Base-by-base conservation (phyloP, 1,140 invertebrate species). In the Drosophila sturtevanti region DNA sequence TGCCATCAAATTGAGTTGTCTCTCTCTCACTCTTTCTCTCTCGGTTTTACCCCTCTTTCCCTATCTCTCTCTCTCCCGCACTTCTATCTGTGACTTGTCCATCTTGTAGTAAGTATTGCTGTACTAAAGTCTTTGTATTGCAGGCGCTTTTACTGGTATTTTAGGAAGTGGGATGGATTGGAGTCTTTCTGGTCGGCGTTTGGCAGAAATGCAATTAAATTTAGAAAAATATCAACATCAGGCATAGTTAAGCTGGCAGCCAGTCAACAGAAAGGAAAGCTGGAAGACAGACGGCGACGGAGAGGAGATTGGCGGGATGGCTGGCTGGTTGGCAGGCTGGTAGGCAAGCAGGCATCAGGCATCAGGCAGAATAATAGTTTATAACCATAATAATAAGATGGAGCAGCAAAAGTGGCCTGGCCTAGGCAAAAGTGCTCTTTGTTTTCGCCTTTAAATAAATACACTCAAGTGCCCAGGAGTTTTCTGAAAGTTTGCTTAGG, bases 1-100 rank as follows among this genome's bases (percentile, higher is more conserved):
- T 91, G 78, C 84, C 71, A 79, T 82, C 85, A 89, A 91, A 91
- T 89, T 89, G 84, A 89, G 84, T 89, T 89, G 84, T 89, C 79
- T 73, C 60, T 80, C 62, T 56, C 56, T 24, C 31, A 21, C 55
- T 16, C 58, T 14, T 4, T 41, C 38, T 4, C 1, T 16, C 14
- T 2, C 7, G n/a, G n/a, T n/a, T n/a, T n/a, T n/a, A 14, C 16
- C 10, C 18, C 51, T 55, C 34, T 7, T 58, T 38, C 10, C 14
- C 24, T 22, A 1, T 5, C 52, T 11, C 1, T 51, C 21, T 10
- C 2, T 37, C 18, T 12, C 58, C 21, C 5, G 27, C 27, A 4
- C 0, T 12, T 63, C 22, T 18, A 4, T 11, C 18, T 35, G 38
- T 73, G 38, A 48, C 9, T 51, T 63, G 60, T 61, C 35, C 35